A percentile compares a stretch with the other conserved stretches of the same genome.
Conservation (phyloP, 2,888 invertebrate species). For the Pecten maximus region DNA sequence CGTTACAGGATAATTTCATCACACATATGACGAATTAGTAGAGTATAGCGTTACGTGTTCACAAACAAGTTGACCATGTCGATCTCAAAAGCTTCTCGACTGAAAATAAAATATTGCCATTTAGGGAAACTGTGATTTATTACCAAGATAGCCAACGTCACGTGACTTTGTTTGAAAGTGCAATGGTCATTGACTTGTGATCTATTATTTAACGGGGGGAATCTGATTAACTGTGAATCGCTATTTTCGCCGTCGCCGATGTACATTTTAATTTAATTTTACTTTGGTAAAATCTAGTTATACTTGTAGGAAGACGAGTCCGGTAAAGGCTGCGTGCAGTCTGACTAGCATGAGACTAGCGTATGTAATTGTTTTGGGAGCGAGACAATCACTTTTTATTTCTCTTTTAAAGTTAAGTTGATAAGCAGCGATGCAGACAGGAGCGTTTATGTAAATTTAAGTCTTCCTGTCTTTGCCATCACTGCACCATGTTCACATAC, state of each 20-base stretch:
- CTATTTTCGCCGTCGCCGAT: background rate
- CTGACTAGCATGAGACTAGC: background rate
- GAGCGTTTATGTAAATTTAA: background rate
- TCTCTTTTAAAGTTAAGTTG: background rate
- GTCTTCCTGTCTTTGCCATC: background rate
- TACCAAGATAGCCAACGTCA: background rate
- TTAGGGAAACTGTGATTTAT: background rate
- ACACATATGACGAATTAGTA: background rate
- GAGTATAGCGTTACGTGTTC: background rate
- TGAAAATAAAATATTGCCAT: background rate
- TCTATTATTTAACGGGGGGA: background rate
- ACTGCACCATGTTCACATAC: background rate
- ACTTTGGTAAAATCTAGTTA: conserved; percentile 11
- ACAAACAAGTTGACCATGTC: background rate
- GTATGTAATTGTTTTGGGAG: background rate
- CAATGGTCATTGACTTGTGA: background rate
- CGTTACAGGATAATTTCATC: conserved; percentile 8
- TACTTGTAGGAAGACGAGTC: background rate
- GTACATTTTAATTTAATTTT: background rate
- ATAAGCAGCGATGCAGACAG: background rate
- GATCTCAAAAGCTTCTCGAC: background rate
- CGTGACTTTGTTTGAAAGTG: background rate
- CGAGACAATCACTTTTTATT: background rate
- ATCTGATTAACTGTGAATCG: background rate
- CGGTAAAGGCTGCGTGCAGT: background rate